Base-by-base conservation (phyloP, 2,888 invertebrate species). In the Drosophila neonasuta region DNA sequence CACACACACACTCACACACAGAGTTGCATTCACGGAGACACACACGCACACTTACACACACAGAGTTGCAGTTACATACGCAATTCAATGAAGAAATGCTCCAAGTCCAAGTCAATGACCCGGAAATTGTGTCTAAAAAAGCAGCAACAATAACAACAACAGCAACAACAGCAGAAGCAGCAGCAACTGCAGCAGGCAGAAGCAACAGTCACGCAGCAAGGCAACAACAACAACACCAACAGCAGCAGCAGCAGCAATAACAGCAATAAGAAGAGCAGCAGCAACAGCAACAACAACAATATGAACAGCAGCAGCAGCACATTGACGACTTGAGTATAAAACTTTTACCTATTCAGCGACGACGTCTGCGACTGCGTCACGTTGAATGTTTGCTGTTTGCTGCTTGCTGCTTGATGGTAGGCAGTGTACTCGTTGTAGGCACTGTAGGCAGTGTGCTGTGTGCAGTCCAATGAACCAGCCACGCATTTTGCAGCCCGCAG, bases 71-170 rank as follows among this genome's bases (percentile, higher is more conserved):
- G 82, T 85, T 80, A 75, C 88, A 80, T 84, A 88, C 85, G 87
- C 88, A 86, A 78, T 88, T 88, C 88, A 88, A 89, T 88, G 88
- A 83, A 83, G 85, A 88, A 83, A 88, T 88, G 85, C 88, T 79
- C 69, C 82, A 88, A 85, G 90, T 79, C 68, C 82, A 87, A 87
- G 90, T 90, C 90, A 90, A 89, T 90, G 90, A 91, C 90, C 90
- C 90, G 90, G 90, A 90, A 90, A 90, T 89, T 90, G 90, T 90
- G 89, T 89, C 89, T 88, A 87, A 85, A 85, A 80, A 78, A 85
- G 74, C 85, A 87, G 79, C 84, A 88, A 77, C 79, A 77, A 74
- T 75, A 79, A 71, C 80, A 77, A 66, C 71, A 64, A 58, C 68
- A 73, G 42, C 68, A 52, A 15, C 83, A 85, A 73, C 80, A 45